Evolutionary conservation across 2,797 vertebrate genomes (phyloP), one percentile per base, ranked within the genome.

Genomic region (Aviceda cuculoides): DNA sequence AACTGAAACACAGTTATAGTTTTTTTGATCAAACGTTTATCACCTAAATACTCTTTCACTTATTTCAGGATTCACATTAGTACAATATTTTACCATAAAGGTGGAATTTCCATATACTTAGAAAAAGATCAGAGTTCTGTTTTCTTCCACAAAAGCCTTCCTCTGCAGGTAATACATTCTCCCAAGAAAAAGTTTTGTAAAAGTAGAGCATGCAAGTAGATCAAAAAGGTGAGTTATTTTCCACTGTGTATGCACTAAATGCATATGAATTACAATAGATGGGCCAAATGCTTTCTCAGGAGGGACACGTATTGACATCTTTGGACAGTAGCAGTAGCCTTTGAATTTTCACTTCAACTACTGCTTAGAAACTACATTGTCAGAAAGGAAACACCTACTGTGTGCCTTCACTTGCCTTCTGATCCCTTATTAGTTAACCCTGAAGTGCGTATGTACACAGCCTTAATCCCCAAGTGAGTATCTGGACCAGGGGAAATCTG

Each of bases 401-500:
- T 88, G 92, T 5, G 53, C 95, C 95, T 97, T 97, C 91, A 88
- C 93, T 91, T 95, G 97, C 95, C 97, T 97, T 97, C 97, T 95
- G 96, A 95, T 97, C 93, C 93, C 90, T 70, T 95, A 93, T 96
- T 95, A 97, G 97, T 98, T 98, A 97, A 97, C 97, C 97, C 96
- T 78, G 58, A 96, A 97, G 96, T 95, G 96, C 92, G 95, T 95
- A 95, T 96, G 87, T 97, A 98, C 97, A 98, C 97, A 98, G 92
- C 91, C 91, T 67, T 96, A 98, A 98, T 98, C 96, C 98, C 84
- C 96, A 78, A 90, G 37, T 58, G 96, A 93, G 91, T 95, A 96
- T 95, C 79, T 29, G 96, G 97, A 97, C 97, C 93, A 93, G 96
- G 95, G 97, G 96, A 97, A 98, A 98, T 98, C 98, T 98, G 98